Evolutionary conservation across 2,797 vertebrate species (phyloP), one percentile per base, ranked within the genome.

Genomic region (Naso thynnoides): DNA sequence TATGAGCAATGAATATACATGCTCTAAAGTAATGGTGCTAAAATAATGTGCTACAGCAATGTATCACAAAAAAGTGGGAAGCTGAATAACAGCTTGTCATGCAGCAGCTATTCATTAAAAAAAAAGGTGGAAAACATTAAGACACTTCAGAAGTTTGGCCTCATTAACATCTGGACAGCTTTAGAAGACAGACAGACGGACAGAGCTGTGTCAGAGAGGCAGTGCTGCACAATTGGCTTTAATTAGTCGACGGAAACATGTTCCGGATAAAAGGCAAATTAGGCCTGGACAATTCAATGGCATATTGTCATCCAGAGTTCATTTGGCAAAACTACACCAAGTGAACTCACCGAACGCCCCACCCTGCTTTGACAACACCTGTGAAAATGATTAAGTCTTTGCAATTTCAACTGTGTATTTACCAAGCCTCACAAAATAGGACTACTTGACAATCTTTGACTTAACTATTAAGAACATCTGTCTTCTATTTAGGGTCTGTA

Each of bases 331-430:
- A 26, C 21, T 27, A 24, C 24, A 58, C n/a, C 6, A 5, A 62
- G 21, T 54, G 67, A 86, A 81, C 84, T 83, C 81, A 80, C 44
- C 76, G 47, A 54, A 78, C 52, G 79, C 70, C 47, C 49, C 78
- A 27, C 23, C 65, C 31, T 63, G 59, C 74, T 87, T 64, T 56
- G 61, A 73, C 70, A 73, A 70, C 83, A 84, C 82, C 86, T 87
- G 84, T 66, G 82, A 79, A 85, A 88, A 82, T 61, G 62, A 86
- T 87, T 75, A 76, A 69, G 55, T 53, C 33, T 42, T 61, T 74
- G 70, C 70, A 60, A 81, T 63, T 85, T 78, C 72, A 81, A 79
- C 54, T 55, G 44, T 70, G 38, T 63, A 64, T 85, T 81, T 57
- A 72, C 83, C 71, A 72, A 60, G 48, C 49, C 13, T 68, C 41